These are phyloP conservation scores for Sminthurides aquaticus DNA, from an alignment of 2,888 invertebrate species.

Conservation along the genomic window DNA sequence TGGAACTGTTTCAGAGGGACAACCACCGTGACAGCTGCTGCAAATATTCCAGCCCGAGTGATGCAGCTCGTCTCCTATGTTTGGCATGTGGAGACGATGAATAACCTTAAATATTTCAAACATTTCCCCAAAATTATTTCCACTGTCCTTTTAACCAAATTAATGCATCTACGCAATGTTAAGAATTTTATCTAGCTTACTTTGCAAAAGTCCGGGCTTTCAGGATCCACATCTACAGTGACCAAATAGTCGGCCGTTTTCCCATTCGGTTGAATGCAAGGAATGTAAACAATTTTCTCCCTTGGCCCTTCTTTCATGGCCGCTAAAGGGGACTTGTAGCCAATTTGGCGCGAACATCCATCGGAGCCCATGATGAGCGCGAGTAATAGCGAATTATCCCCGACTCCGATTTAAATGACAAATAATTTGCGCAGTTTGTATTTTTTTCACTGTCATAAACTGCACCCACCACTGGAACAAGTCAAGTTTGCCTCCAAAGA, in stretches of 20 bases:
- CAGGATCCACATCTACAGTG: constrained; percentile 84
- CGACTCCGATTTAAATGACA: too few relatives aligned
- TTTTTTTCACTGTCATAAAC: too few relatives aligned
- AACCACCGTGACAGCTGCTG: constrained; percentile 64
- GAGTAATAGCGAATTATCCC: not conserved
- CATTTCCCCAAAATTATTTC: too few relatives aligned
- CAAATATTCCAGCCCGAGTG: constrained; percentile 97
- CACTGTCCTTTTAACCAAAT: too few relatives aligned
- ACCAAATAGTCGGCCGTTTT: constrained; percentile 78
- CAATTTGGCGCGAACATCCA: constrained; percentile 42
- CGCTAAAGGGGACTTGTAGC: constrained; percentile 51
- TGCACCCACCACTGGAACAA: too few relatives aligned
- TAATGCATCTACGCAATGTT: too few relatives aligned
- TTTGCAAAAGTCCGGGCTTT: constrained; percentile 74
- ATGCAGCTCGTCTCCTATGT: constrained; percentile 79
- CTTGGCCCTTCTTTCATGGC: constrained; percentile 71
- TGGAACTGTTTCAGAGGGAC: constrained; percentile 9
- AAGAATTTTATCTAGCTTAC: constrained; percentile 49
- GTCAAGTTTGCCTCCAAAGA: too few relatives aligned
- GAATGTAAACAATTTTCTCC: constrained; percentile 82
- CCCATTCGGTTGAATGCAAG: constrained; percentile 67
- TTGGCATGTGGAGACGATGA: constrained; percentile 70
- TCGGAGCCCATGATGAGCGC: not conserved
- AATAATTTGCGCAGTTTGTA: too few relatives aligned
- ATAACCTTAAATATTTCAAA: constrained; percentile 60